A percentile compares a stretch with the other conserved stretches of the same genome.
Evolutionary conservation across 2,113 vertebrate species (phyloP).

Genomic region (Aptenodytes patagonicus): DNA sequence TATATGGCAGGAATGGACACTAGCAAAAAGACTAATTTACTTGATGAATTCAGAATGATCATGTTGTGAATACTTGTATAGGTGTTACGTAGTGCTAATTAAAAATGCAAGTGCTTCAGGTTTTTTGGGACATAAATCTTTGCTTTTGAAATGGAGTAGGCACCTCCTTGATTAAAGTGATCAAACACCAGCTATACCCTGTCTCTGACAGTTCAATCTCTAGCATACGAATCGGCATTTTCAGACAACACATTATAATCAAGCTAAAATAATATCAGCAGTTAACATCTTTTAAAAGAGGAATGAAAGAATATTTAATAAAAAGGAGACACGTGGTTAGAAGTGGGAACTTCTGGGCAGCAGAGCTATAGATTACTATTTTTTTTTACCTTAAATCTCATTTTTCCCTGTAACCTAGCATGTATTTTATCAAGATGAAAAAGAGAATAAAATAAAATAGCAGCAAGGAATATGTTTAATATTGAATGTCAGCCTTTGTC

Average conservation of each 20-base stretch:
- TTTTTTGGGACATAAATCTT: neutral
- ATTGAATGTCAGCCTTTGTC: neutral
- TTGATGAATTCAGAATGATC: neutral
- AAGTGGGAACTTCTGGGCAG: neutral
- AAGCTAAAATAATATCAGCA: neutral
- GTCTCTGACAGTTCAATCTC: neutral
- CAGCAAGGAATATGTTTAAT: neutral
- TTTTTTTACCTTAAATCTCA: neutral
- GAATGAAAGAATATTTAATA: neutral
- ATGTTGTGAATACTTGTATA: neutral
- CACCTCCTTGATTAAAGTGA: neutral
- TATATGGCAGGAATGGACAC: neutral
- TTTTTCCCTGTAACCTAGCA: neutral
- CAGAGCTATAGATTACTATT: neutral
- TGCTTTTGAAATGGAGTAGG: neutral
- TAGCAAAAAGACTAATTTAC: neutral
- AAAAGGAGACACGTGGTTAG: neutral
- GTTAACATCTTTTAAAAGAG: neutral
- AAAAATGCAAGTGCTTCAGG: neutral
- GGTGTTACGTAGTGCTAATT: neutral
- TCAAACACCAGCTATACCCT: neutral
- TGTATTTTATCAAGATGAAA: neutral
- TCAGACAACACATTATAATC: neutral
- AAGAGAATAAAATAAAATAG: neutral
- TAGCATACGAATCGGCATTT: neutral